Conservation (phyloP, 2,113 vertebrate genomes). For the Tapirus terrestris region DNA sequence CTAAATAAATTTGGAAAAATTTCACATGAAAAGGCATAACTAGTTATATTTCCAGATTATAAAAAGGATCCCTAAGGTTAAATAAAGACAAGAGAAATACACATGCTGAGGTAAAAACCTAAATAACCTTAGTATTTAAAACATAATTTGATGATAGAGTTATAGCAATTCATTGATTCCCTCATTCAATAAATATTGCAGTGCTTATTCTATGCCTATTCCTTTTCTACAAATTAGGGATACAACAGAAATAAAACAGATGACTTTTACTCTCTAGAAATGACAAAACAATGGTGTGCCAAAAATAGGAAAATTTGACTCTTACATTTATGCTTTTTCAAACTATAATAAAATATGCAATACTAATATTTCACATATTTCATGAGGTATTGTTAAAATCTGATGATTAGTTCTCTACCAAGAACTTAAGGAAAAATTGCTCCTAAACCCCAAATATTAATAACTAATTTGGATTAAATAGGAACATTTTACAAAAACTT, state of each 20-base stretch:
- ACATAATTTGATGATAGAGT: slow-evolving; percentile 40
- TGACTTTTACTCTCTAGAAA: neutral
- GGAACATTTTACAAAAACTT: neutral
- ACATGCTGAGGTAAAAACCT: neutral
- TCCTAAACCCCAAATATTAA: neutral
- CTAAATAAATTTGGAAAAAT: neutral
- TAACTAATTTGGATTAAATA: neutral
- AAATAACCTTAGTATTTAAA: neutral
- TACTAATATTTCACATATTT: neutral
- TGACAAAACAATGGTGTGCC: neutral
- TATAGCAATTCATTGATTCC: neutral
- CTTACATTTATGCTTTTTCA: neutral
- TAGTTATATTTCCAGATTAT: slow-evolving; percentile 10
- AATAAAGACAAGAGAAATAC: neutral
- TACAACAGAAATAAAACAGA: neutral
- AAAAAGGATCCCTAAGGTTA: slow-evolving; percentile 8
- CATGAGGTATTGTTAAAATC: slow-evolving; percentile 8
- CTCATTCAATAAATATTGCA: slow-evolving; percentile 29
- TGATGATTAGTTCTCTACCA: neutral
- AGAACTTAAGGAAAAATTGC: slow-evolving; percentile 43
- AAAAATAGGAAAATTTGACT: neutral
- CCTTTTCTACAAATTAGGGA: neutral
- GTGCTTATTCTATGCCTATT: slow-evolving; percentile 9
- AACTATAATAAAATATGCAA: slow-evolving; percentile 26
- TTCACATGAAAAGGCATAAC: slow-evolving; percentile 13